These are phyloP conservation scores for Pangasius macronema DNA, from an alignment of 2,797 vertebrate genomes.

Conservation along the genomic window DNA sequence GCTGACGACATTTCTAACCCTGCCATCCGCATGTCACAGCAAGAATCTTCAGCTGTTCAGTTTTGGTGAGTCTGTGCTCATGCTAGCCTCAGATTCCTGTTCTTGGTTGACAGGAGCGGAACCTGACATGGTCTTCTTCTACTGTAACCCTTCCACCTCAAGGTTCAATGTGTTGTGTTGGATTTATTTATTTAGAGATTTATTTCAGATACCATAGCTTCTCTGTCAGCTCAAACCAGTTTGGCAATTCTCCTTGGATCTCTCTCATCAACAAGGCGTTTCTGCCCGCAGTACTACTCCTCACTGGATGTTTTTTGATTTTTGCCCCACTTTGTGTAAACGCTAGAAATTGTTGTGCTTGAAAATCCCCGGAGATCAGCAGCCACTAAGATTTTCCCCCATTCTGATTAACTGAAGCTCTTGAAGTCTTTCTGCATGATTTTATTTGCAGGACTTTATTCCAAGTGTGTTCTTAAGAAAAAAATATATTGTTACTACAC, in stretches of 20 bases:
- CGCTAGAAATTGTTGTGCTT: background rate
- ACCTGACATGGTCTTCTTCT: background rate
- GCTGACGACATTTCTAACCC: background rate
- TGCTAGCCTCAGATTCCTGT: background rate
- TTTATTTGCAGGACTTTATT: no score
- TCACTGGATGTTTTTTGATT: no score
- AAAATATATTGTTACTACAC: background rate
- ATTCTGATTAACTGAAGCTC: background rate
- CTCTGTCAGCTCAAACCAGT: background rate
- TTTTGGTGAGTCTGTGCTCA: background rate
- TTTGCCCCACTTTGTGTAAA: background rate
- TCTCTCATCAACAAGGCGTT: background rate
- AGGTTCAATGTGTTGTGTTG: background rate
- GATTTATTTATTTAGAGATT: no score
- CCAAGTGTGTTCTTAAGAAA: background rate
- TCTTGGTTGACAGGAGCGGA: background rate
- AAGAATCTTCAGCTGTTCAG: background rate
- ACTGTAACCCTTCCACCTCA: background rate
- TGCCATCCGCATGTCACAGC: background rate
- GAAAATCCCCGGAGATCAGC: no score
- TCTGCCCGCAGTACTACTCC: background rate
- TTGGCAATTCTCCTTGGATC: background rate
- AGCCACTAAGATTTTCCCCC: background rate
- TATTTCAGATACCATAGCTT: background rate
- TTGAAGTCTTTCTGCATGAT: background rate